Conservation (phyloP, 2,113 vertebrate genomes). For the Strix aluco region DNA sequence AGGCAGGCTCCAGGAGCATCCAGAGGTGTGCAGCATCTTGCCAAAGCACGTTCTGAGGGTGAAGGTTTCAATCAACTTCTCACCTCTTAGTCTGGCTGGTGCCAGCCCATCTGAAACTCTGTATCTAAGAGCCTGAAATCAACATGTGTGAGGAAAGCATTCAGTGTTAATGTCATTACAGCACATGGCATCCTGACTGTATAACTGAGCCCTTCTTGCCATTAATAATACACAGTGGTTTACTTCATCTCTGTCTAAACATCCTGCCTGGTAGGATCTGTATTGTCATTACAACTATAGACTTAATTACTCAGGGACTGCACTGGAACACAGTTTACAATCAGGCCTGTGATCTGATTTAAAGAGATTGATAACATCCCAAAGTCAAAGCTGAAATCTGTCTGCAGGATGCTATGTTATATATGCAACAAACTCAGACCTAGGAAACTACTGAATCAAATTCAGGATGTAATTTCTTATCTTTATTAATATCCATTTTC, state of each 20-base stretch:
- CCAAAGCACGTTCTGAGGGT: rapidly evolving
- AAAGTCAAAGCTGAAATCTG: background rate
- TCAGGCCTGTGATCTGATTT: background rate
- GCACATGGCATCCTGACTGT: background rate
- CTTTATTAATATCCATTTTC: background rate
- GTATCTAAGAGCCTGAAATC: background rate
- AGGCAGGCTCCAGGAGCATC: background rate
- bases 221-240: background rate
- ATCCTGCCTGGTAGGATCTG: background rate
- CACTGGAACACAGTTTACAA: background rate
- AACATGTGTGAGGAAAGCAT: background rate
- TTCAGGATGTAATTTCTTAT: background rate
- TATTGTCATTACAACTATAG: background rate
- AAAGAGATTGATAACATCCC: background rate
- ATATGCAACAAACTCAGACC: background rate
- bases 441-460: background rate
- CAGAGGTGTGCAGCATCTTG: background rate
- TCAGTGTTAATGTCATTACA: background rate
- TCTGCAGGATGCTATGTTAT: background rate
- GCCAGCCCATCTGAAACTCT: background rate
- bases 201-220: background rate
- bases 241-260: background rate
- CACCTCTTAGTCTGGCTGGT: background rate
- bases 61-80: background rate
- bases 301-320: background rate